A percentile compares a stretch with the other conserved stretches of the same genome.
These are phyloP conservation scores for Pocota personata DNA, from an alignment of 2,888 invertebrate genomes.

Conservation along the genomic window DNA sequence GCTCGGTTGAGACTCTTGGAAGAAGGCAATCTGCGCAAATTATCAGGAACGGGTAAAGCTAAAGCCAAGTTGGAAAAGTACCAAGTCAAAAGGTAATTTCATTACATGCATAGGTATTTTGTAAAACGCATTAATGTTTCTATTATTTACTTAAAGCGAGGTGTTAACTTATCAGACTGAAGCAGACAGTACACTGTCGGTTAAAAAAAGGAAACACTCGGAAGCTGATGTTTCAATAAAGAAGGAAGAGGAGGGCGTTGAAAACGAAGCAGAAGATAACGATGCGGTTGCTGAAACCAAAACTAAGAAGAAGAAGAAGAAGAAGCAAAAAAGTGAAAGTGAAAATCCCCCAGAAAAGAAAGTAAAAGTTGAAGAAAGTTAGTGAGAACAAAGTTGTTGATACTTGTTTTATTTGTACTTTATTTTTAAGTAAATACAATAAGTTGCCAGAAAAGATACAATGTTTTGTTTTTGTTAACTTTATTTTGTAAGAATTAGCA, in stretches of 20 bases:
- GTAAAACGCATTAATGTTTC: background rate
- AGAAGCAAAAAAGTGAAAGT: conserved; percentile 78
- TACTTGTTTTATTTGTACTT: conserved; percentile 35
- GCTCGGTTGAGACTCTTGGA: conserved; percentile 90
- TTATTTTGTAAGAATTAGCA: background rate
- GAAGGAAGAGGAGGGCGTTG: conserved; percentile 23
- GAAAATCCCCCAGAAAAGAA: conserved; percentile 78
- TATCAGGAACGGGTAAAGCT: conserved; percentile 95
- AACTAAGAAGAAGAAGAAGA: conserved; percentile 84
- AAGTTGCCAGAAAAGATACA: background rate
- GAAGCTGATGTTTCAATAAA: conserved; percentile 78
- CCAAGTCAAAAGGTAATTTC: conserved; percentile 84
- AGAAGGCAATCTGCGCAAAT: conserved; percentile 90
- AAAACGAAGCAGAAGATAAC: conserved; percentile 61
- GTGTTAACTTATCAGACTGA: conserved; percentile 90
- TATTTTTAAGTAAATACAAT: conserved; percentile 48
- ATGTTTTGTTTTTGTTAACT: background rate
- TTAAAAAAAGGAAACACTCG: conserved; percentile 83
- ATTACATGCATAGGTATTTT: background rate
- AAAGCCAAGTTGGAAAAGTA: conserved; percentile 97
- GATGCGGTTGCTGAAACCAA: conserved; percentile 78
- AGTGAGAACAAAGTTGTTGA: background rate
- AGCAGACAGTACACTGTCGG: conserved; percentile 91
- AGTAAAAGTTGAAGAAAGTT: conserved; percentile 19
- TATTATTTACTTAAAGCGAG: conserved; percentile 84